Evolutionary conservation across 1,140 invertebrate genomes (phyloP).

Genomic region (Microvelia longipes): DNA sequence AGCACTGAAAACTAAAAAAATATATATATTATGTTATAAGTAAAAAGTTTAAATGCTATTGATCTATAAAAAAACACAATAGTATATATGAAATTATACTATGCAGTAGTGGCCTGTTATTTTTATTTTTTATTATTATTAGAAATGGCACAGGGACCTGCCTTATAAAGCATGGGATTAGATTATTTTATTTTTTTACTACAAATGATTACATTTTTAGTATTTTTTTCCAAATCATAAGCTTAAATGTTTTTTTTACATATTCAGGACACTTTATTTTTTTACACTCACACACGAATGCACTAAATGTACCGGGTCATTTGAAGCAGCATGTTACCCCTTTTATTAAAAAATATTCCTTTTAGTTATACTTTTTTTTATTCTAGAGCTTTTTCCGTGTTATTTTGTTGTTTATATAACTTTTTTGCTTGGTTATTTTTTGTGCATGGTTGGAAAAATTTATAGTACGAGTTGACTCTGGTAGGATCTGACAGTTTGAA

Average conservation of each 20-base stretch:
- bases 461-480: slow-evolving; percentile 68
- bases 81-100: no score
- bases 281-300: neutral
- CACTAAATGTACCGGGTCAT: neutral
- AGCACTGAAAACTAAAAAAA: no score
- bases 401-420: neutral
- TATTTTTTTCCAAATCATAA: neutral
- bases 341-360: neutral
- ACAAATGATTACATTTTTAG: no score
- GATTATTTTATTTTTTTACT: neutral
- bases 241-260: neutral
- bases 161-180: neutral
- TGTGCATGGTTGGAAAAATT: slow-evolving; percentile 12
- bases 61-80: no score
- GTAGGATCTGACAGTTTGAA: slow-evolving; percentile 72
- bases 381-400: neutral
- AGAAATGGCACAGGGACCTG: neutral
- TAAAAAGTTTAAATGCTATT: no score
- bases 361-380: neutral
- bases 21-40: no score
- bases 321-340: neutral
- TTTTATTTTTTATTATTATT: neutral
- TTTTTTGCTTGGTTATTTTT: neutral
- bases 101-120: neutral
- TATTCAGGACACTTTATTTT: neutral